These are phyloP conservation scores for Diaphora mendica DNA, from an alignment of 2,888 invertebrate species.

Conservation along the genomic window DNA sequence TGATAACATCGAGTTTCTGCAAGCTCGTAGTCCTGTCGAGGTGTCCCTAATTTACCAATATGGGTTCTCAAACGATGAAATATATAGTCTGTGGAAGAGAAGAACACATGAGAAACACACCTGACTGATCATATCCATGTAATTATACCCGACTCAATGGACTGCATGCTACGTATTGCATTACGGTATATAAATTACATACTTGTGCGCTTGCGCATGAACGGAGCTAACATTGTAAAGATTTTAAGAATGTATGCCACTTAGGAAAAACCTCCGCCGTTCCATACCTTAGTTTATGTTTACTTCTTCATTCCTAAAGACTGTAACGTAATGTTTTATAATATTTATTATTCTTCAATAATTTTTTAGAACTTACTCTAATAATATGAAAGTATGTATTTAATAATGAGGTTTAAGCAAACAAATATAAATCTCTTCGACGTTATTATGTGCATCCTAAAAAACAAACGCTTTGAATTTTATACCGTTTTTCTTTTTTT, in stretches of 20 bases:
- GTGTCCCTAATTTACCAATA: not conserved
- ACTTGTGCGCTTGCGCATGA: slow-evolving; percentile 9
- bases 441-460: too few species aligned
- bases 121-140: slow-evolving; percentile 39
- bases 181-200: slow-evolving; percentile 19
- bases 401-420: too few species aligned
- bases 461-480: too few species aligned
- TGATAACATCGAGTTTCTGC: too few species aligned
- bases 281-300: too few species aligned
- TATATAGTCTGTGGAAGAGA: not conserved
- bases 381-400: not conserved
- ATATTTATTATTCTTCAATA: too few species aligned
- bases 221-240: slow-evolving; percentile 6
- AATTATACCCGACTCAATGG: slow-evolving; percentile 27
- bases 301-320: too few species aligned
- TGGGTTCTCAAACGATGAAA: not conserved
- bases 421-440: not conserved
- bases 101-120: not conserved
- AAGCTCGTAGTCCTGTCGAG: too few species aligned
- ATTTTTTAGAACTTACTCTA: not conserved
- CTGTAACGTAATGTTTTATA: not conserved
- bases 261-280: not conserved
- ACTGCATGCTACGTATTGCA: slow-evolving; percentile 1
- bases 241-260: not conserved
- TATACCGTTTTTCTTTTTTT: too few species aligned